A percentile compares a stretch with the other conserved stretches of the same genome.
These are phyloP conservation scores for Brachyopa scutellaris DNA, from an alignment of 2,888 invertebrate species.

Conservation along the genomic window DNA sequence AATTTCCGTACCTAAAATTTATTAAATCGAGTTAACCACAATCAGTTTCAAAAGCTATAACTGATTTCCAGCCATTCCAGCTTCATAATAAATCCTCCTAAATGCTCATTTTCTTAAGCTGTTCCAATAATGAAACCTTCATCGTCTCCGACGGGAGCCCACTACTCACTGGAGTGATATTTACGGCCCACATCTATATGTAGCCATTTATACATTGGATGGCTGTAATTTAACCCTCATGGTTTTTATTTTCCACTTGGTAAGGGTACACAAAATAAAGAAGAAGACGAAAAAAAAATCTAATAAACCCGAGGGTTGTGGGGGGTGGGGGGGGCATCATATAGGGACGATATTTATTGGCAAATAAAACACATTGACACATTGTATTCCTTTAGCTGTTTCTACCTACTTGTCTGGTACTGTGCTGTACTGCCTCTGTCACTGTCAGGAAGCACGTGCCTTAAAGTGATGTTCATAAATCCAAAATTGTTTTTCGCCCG, in stretches of 20 bases:
- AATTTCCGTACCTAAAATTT: too few species aligned
- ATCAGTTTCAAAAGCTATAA: too few species aligned
- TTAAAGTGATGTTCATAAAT: conserved; percentile 72
- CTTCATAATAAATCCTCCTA: conserved; percentile 59
- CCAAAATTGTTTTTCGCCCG: conserved; percentile 60
- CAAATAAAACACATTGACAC: conserved; percentile 72
- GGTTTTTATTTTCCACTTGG: conserved; percentile 69
- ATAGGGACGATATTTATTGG: conserved; percentile 70
- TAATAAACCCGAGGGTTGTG: conserved; percentile 51
- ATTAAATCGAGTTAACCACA: too few species aligned
- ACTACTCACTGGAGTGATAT: conserved; percentile 17
- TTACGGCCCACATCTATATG: conserved; percentile 57
- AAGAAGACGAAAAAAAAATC: conserved; percentile 56
- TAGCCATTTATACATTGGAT: conserved; percentile 67
- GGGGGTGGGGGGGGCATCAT: conserved; percentile 35
- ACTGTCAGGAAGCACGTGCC: conserved; percentile 69
- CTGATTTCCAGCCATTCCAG: conserved; percentile 61
- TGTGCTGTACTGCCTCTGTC: conserved; percentile 41
- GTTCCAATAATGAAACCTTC: conserved; percentile 53
- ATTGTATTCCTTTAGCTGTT: conserved; percentile 52
- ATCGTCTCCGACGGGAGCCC: conserved; percentile 2
- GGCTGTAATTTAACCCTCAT: conserved; percentile 72
- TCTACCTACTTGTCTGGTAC: conserved; percentile 28
- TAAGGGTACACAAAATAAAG: too few species aligned
- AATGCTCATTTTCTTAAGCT: conserved; percentile 70